Percentiles rank a stretch among this genome's conserved stretches.
Evolutionary conservation across 1,140 invertebrate genomes (phyloP).

Genomic region (Lepidurus packardi): DNA sequence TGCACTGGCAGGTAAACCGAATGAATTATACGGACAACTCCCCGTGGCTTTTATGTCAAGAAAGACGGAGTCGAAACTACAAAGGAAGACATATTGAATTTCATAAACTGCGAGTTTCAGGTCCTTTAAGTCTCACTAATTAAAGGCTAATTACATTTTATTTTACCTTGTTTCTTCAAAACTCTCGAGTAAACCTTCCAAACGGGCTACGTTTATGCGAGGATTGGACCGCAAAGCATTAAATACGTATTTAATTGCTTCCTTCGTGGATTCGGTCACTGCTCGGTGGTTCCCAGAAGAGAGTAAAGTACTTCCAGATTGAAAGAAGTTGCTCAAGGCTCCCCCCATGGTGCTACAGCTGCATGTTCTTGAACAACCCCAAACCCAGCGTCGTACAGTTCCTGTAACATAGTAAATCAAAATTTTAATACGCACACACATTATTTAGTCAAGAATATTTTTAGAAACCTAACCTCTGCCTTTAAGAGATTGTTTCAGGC

Average conservation of each 20-base stretch:
- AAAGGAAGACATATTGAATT: constrained; percentile 38
- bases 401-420: neutral
- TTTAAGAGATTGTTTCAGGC: neutral
- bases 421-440: neutral
- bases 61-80: constrained; percentile 45
- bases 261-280: constrained; percentile 56
- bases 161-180: too few relatives aligned
- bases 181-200: constrained; percentile 49
- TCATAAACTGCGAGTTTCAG: constrained; percentile 34
- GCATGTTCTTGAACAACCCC: constrained; percentile 10
- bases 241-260: constrained; percentile 56
- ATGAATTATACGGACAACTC: constrained; percentile 63
- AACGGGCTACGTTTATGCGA: constrained; percentile 54
- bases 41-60: constrained; percentile 65
- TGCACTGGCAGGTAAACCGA: constrained; percentile 72
- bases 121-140: neutral
- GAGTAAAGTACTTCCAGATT: constrained; percentile 57
- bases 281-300: constrained; percentile 57
- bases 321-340: constrained; percentile 61
- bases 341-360: constrained; percentile 52
- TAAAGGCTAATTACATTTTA: too few relatives aligned
- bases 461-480: neutral
- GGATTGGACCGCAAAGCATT: constrained; percentile 61
- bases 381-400: neutral
- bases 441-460: neutral